Base-by-base conservation (phyloP, 2,888 invertebrate genomes). In the Lasioglossum oenotherae region DNA sequence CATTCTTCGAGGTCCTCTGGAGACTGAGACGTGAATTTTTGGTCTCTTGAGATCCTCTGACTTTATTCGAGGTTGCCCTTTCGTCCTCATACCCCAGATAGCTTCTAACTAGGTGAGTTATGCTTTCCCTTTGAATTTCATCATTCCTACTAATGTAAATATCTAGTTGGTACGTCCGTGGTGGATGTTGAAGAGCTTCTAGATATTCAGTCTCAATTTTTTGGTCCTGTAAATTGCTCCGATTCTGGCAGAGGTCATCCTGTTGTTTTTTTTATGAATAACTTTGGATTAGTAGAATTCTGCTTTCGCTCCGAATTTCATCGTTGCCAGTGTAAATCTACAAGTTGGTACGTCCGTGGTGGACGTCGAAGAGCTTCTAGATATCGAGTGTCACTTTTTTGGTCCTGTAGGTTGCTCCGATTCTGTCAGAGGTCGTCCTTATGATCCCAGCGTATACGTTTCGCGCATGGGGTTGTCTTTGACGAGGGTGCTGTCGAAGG, bases 371-470 rank as follows among this genome's bases (percentile, higher is more conserved):
- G 23, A 53, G 53, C 8, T 53, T 53, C n/a, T 10, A 53, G n/a
- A 53, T 23, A n/a, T 53, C 53, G 23, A n/a, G 53, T n/a, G 23
- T 0, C 3, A 53, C 10, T 53, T 53, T 53, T 23, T n/a, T 53
- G 53, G n/a, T 8, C 10, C 23, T 53, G n/a, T 53, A 53, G 23
- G 53, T n/a, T 53, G 23, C 23, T 53, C 53, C 23, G 10, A 53
- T 53, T 53, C 53, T 53, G 53, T 53, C 53, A 53, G 53, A 53
- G 53, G 53, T 53, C 53, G 53, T 53, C 53, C n/a, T 53, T 53
- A 53, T 23, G 53, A 53, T 49, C 53, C 23, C 10, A 53, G 53
- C 23, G 10, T 53, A 53, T 23, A 53, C 53, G 23, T 23, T 53
- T 53, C 53, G 53, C 23, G 53, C n/a, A 10, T 23, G 53, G 53